phyloP scores from a whole-genome alignment of 2,797 vertebrate species.

The Fundulus diaphanus region DNA sequence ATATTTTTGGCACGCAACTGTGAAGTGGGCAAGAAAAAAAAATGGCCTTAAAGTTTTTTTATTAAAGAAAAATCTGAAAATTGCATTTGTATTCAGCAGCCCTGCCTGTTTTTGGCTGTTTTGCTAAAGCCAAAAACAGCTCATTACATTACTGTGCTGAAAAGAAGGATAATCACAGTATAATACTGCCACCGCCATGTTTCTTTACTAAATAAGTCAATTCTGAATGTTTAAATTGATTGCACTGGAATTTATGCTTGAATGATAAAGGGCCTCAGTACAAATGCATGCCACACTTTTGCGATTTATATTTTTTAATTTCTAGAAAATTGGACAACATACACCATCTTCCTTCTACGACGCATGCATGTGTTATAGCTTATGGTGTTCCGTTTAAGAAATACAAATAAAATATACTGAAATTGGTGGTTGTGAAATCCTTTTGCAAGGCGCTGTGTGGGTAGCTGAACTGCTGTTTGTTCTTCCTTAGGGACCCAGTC shows the following conservation, averaged over 20 bases:
- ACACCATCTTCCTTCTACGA: background rate
- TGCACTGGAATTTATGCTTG: background rate
- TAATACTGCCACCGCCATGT: background rate
- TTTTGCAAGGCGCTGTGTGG: background rate
- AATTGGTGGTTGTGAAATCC: background rate
- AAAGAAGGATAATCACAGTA: too few relatives aligned
- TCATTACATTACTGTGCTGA: too few relatives aligned
- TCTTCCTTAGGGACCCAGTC: conserved; percentile 85
- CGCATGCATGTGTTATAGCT: background rate
- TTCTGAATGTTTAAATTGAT: background rate
- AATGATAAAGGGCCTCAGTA: background rate
- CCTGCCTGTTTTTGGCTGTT: too few relatives aligned
- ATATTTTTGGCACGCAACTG: too few relatives aligned
- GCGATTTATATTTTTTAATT: background rate
- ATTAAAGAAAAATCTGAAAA: too few relatives aligned
- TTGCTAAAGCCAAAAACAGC: too few relatives aligned
- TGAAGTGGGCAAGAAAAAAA: too few relatives aligned
- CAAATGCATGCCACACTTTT: background rate
- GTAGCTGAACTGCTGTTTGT: conserved; percentile 31
- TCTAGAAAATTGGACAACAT: background rate
- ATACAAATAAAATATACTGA: background rate
- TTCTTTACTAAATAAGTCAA: background rate
- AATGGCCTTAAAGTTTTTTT: too few relatives aligned
- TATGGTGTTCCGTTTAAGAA: background rate
- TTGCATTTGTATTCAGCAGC: too few relatives aligned